phyloP scores from a whole-genome alignment of 2,888 invertebrate species.

The Stegana nigrithorax region DNA sequence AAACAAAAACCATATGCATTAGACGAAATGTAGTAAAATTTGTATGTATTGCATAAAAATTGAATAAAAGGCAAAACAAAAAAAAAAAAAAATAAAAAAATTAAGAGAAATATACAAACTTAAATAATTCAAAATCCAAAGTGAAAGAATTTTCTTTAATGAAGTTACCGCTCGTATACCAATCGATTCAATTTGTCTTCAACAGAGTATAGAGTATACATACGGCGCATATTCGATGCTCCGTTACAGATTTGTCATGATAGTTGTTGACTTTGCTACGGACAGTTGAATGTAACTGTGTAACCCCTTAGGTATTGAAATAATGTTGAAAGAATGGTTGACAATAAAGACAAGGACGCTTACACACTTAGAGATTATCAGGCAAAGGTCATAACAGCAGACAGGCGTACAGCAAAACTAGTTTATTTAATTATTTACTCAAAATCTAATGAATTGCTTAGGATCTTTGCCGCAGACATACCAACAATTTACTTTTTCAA shows the following conservation, averaged over 20 bases:
- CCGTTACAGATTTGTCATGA: too few relatives aligned
- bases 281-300: too few relatives aligned
- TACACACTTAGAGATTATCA: neutral
- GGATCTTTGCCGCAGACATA: too few relatives aligned
- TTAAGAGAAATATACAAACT: neutral
- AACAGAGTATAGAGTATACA: too few relatives aligned
- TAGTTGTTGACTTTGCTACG: too few relatives aligned
- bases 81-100: neutral
- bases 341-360: conserved; percentile 20
- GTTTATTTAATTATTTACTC: too few relatives aligned
- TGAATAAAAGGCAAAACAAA: neutral
- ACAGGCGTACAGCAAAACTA: neutral
- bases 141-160: neutral
- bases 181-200: too few relatives aligned
- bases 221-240: too few relatives aligned
- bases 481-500: too few relatives aligned
- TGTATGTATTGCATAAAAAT: conserved; percentile 8
- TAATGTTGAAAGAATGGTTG: conserved; percentile 3
- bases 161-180: too few relatives aligned
- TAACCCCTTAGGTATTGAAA: too few relatives aligned
- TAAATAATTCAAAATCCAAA: neutral
- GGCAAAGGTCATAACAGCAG: too few relatives aligned
- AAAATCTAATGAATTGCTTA: neutral
- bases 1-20: conserved; percentile 5
- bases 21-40: conserved; percentile 2